A percentile compares a stretch with the other conserved stretches of the same genome.
Evolutionary conservation across 2,113 vertebrate species (phyloP).

Genomic region (Struthio camelus): DNA sequence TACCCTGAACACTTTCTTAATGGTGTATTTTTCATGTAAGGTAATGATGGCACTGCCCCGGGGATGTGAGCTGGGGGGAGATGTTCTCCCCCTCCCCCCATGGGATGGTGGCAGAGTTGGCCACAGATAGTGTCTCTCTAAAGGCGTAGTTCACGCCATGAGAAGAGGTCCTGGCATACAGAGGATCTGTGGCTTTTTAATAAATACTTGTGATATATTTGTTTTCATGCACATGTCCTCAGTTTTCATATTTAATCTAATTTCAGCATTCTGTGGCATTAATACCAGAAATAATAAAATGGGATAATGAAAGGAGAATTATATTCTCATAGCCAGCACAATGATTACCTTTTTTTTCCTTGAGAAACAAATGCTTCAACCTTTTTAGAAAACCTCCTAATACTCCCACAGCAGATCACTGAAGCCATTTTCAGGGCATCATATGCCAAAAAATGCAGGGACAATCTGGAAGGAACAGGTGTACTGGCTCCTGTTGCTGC

Average conservation of each 20-base stretch:
- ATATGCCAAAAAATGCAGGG: conserved; percentile 9
- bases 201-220: not conserved
- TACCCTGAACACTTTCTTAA: not conserved
- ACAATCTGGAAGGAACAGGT: conserved; percentile 69
- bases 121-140: fast-evolving
- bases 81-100: not conserved
- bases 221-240: not conserved
- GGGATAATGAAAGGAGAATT: not conserved
- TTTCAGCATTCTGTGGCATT: not conserved
- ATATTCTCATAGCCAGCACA: not conserved
- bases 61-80: not conserved
- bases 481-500: conserved; percentile 53
- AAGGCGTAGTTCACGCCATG: not conserved
- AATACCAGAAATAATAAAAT: not conserved
- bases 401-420: not conserved
- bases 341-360: not conserved
- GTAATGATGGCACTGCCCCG: not conserved
- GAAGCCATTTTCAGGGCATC: not conserved
- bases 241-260: not conserved
- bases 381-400: conserved; percentile 1
- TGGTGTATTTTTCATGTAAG: not conserved
- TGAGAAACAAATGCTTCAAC: conserved; percentile 31
- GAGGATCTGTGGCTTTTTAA: not conserved
- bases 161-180: not conserved
- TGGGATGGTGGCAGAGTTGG: fast-evolving